Conservation (phyloP, 2,113 vertebrate species). For the Myotis brandtii region DNA sequence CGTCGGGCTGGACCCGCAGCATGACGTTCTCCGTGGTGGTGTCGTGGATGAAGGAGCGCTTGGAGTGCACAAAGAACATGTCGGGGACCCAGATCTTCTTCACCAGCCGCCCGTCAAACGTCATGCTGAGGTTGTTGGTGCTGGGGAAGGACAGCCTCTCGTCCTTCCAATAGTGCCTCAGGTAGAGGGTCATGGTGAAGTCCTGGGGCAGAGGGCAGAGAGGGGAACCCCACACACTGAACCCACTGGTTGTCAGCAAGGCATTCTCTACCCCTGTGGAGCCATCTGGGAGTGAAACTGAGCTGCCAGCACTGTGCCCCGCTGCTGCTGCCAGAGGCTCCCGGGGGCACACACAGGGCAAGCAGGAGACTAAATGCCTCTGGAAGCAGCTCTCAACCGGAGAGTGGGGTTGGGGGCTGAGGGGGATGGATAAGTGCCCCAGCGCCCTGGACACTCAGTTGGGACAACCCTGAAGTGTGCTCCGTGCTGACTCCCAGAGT, state of each 20-base stretch:
- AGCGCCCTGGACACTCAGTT: neutral
- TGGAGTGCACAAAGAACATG: conserved; percentile 99
- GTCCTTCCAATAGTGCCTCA: conserved; percentile 98
- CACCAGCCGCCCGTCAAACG: conserved; percentile 96
- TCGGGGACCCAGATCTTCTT: conserved; percentile 99
- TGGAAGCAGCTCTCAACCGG: neutral
- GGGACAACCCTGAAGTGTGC: neutral
- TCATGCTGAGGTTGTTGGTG: conserved; percentile 98
- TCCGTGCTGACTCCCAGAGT: neutral
- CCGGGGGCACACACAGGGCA: neutral
- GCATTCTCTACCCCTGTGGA: neutral
- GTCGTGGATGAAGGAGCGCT: conserved; percentile 98
- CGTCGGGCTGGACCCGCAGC: conserved; percentile 96
- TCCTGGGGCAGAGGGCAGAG: conserved; percentile 86
- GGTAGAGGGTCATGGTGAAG: conserved; percentile 97
- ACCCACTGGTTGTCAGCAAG: neutral
- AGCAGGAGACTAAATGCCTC: neutral
- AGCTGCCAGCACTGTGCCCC: neutral
- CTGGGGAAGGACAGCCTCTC: conserved; percentile 96
- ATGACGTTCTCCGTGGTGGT: conserved; percentile 98
- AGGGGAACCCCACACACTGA: neutral
- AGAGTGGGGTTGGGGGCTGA: rapidly evolving
- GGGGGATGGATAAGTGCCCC: neutral
- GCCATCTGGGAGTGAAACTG: neutral
- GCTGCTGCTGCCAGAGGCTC: neutral